These are phyloP conservation scores for Neosilurus mollespiculum DNA, from an alignment of 2,797 vertebrate species.

Conservation along the genomic window DNA sequence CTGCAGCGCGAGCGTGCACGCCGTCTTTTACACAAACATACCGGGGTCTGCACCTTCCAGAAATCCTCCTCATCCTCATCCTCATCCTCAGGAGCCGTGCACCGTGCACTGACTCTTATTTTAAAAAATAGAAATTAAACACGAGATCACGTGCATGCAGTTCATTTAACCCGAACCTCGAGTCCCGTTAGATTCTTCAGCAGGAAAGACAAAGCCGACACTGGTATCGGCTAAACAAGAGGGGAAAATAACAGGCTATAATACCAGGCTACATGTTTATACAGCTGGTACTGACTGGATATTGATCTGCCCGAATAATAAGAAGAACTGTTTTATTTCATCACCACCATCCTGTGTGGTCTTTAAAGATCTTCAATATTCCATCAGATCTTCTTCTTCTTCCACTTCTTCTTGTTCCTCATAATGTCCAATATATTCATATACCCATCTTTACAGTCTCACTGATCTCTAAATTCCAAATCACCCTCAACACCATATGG, in stretches of 20 bases:
- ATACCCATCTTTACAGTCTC: background rate
- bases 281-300: too few relatives aligned
- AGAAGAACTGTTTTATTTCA: background rate
- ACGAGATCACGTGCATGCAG: background rate
- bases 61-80: background rate
- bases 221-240: background rate
- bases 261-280: too few relatives aligned
- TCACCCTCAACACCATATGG: background rate
- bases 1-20: background rate
- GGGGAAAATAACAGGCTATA: too few relatives aligned
- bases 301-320: too few relatives aligned
- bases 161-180: background rate
- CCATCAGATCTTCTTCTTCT: background rate
- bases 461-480: background rate
- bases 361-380: background rate
- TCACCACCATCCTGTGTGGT: too few relatives aligned
- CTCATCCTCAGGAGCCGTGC: background rate
- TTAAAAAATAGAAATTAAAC: background rate
- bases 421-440: background rate
- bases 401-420: background rate
- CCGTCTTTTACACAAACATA: slow-evolving; percentile 1
- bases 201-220: slow-evolving; percentile 9
- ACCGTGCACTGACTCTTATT: too few relatives aligned
- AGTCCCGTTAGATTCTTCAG: background rate
- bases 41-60: background rate